These are phyloP conservation scores for Euglossa dilemma DNA, from an alignment of 1,140 invertebrate species.

Conservation along the genomic window DNA sequence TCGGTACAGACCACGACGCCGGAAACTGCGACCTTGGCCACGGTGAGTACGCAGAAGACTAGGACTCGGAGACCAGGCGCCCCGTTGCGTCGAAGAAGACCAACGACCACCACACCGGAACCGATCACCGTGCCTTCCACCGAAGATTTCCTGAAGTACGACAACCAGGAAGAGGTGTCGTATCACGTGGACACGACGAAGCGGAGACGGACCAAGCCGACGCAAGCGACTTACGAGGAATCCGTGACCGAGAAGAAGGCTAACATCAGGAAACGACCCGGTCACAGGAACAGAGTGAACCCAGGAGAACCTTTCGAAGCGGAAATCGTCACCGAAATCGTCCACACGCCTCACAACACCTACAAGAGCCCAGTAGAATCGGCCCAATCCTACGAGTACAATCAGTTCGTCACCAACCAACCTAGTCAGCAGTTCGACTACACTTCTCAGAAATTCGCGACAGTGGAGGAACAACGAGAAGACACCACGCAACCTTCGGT, in stretches of 20 bases:
- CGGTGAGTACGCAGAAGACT: constrained; percentile 43
- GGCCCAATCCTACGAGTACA: constrained; percentile 40
- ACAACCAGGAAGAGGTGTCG: constrained; percentile 41
- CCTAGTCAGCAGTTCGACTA: constrained; percentile 54
- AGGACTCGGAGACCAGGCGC: constrained; percentile 65
- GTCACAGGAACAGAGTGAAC: constrained; percentile 59
- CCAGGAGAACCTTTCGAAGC: constrained; percentile 62
- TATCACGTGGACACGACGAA: constrained; percentile 44
- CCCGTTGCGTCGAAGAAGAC: constrained; percentile 55
- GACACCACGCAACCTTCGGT: constrained; percentile 37
- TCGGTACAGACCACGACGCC: constrained; percentile 40
- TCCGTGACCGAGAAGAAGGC: constrained; percentile 51
- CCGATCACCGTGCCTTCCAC: constrained; percentile 21
- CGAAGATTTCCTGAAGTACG: constrained; percentile 64
- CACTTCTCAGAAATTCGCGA: constrained; percentile 30
- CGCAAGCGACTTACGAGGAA: constrained; percentile 39
- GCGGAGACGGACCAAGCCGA: constrained; percentile 52
- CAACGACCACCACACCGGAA: constrained; percentile 62
- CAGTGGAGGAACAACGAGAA: constrained; percentile 30
- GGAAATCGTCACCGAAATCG: constrained; percentile 65
- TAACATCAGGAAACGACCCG: constrained; percentile 60
- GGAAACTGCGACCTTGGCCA: constrained; percentile 25
- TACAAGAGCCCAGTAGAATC: constrained; percentile 30
- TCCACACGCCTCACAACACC: constrained; percentile 16
- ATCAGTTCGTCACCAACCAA: constrained; percentile 38